Conservation (phyloP, 2,113 vertebrate species). For the human region GRCh38 chr3:55934501-55935000, state of each 20-base stretch:
- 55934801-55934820: slow-evolving; percentile 23
- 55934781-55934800: slow-evolving; percentile 44
- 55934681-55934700: not conserved
- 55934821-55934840: slow-evolving; percentile 50
- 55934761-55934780: slow-evolving; percentile 52
- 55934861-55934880: slow-evolving; percentile 40
- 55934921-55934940: not conserved
- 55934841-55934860: slow-evolving; percentile 58
- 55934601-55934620: not conserved
- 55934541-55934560: not conserved
- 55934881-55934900: slow-evolving; percentile 55
- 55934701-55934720: slow-evolving; percentile 42
- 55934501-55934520: not conserved
- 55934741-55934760: slow-evolving; percentile 19
- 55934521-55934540: not conserved
- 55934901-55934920: slow-evolving; percentile 25
- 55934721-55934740: not conserved
- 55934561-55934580: not conserved
- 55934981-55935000: not conserved
- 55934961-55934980: not conserved
- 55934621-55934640: not conserved
- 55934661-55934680: slow-evolving; percentile 48
- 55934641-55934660: slow-evolving; percentile 7
- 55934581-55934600: not conserved
- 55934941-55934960: not conserved